Percentiles rank a stretch among this genome's conserved stretches.
These are phyloP conservation scores for Neelides sp. DNA, from an alignment of 1,140 invertebrate genomes.

Conservation along the genomic window DNA sequence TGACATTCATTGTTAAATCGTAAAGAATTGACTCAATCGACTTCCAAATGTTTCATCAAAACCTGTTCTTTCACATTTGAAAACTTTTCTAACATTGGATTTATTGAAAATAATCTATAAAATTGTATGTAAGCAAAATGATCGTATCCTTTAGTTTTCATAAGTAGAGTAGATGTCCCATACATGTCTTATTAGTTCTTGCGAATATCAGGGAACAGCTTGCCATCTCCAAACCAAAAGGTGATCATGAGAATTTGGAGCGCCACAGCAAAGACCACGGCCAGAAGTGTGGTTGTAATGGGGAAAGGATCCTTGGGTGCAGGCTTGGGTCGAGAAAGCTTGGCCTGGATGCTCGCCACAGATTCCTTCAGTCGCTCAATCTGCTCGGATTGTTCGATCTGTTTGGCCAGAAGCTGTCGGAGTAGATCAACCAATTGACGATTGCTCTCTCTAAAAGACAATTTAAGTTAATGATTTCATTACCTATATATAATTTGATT, in stretches of 20 bases:
- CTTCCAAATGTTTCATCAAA: too few relatives aligned
- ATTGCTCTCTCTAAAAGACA: slow-evolving; percentile 24
- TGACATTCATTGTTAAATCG: too few relatives aligned
- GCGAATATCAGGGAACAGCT: slow-evolving; percentile 22
- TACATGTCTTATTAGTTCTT: too few relatives aligned
- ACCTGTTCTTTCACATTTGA: too few relatives aligned
- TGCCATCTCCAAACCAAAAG: slow-evolving; percentile 29
- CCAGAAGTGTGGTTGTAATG: slow-evolving; percentile 25
- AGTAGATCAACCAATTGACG: slow-evolving; percentile 30
- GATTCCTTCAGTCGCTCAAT: slow-evolving; percentile 22
- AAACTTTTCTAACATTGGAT: too few relatives aligned
- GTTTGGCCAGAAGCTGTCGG: slow-evolving; percentile 25
- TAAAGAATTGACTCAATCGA: too few relatives aligned
- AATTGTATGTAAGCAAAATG: too few relatives aligned
- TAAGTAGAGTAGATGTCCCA: too few relatives aligned
- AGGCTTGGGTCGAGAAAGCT: slow-evolving; percentile 17
- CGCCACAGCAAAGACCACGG: slow-evolving; percentile 26
- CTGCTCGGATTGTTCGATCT: slow-evolving; percentile 30
- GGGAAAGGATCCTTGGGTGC: slow-evolving; percentile 30
- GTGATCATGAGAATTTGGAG: slow-evolving; percentile 26
- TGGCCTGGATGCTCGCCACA: slow-evolving; percentile 26
- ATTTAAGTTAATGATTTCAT: neutral
- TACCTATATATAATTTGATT: neutral
- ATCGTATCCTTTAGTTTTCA: too few relatives aligned
- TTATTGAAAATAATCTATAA: too few relatives aligned